Evolutionary conservation across 1,140 invertebrate genomes (phyloP), one percentile per base, ranked within the genome.

Genomic region (Eumaeus atala): DNA sequence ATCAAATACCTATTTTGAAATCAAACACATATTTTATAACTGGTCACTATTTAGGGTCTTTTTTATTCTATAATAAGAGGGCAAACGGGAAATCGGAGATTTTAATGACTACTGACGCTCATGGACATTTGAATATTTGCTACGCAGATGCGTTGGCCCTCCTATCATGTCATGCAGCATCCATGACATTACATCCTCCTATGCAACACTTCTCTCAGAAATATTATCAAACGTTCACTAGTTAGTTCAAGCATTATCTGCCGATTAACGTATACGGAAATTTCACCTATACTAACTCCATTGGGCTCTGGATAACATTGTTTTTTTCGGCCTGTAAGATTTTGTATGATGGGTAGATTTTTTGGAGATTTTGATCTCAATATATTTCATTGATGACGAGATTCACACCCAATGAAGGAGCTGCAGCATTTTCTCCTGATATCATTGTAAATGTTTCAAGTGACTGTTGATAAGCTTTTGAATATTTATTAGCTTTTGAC

Each of bases 331-430:
- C 48, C 48, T 50, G 48, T 36, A 50, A 21, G 48, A 50, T 50
- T 16, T 50, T 50, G 35, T 50, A 50, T 14, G 33, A 50, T 7
- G 48, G 48, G 48, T 50, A 34, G 48, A 33, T n/a, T 50, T 50
- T 50, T 50, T 14, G 12, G 33, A 50, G 33, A 50, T 50, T 50
- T 50, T 34, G 48, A 36, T 50, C 48, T 7, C 14, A 50, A 49
- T 34, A 49, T 10, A 34, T 49, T 49, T 34, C 34, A 50, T 50
- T 50, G 48, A 50, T 50, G 33, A 50, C 48, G 48, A 50, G 35
- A 50, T 50, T 50, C 12, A 28, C 48, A 34, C 34, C 48, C 48
- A 49, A 21, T 35, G 34, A 49, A 49, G 34, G 48, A 28, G 28
- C 48, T 49, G 34, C 48, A 49, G 48, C 48, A 47, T 49, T 8